Conservation (phyloP, 2,797 vertebrate species). For the Sebastes steindachneri region DNA sequence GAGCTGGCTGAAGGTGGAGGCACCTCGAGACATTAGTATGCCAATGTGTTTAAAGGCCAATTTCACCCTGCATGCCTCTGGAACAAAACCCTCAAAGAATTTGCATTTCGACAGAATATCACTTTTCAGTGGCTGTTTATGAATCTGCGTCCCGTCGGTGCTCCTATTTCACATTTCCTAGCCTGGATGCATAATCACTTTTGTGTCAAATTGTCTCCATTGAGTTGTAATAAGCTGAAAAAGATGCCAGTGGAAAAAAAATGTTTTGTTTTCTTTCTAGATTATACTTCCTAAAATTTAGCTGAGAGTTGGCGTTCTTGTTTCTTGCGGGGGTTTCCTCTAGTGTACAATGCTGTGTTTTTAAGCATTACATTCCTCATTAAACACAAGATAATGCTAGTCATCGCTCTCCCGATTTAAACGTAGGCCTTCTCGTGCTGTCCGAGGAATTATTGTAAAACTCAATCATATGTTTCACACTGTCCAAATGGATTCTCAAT, state of each 20-base stretch:
- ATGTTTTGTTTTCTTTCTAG: background rate
- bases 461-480: slow-evolving; percentile 40
- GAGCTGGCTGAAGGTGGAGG: slow-evolving; percentile 69
- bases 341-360: slow-evolving; percentile 14
- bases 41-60: slow-evolving; percentile 80
- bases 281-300: slow-evolving; percentile 35
- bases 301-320: slow-evolving; percentile 30
- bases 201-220: slow-evolving; percentile 79
- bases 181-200: slow-evolving; percentile 73
- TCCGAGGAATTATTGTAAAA: slow-evolving; percentile 46
- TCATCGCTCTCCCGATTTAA: slow-evolving; percentile 36
- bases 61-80: slow-evolving; percentile 82
- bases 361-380: slow-evolving; percentile 37
- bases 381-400: slow-evolving; percentile 32
- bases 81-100: slow-evolving; percentile 77
- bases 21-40: slow-evolving; percentile 79
- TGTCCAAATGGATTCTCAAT: slow-evolving; percentile 45
- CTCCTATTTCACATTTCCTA: slow-evolving; percentile 71
- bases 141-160: slow-evolving; percentile 58
- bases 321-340: slow-evolving; percentile 31
- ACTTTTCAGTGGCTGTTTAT: slow-evolving; percentile 74
- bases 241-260: slow-evolving; percentile 27
- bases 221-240: slow-evolving; percentile 65
- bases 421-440: slow-evolving; percentile 34
- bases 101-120: slow-evolving; percentile 80